These are phyloP conservation scores for Cheilosia vulpina DNA, from an alignment of 2,888 invertebrate species.

Conservation along the genomic window DNA sequence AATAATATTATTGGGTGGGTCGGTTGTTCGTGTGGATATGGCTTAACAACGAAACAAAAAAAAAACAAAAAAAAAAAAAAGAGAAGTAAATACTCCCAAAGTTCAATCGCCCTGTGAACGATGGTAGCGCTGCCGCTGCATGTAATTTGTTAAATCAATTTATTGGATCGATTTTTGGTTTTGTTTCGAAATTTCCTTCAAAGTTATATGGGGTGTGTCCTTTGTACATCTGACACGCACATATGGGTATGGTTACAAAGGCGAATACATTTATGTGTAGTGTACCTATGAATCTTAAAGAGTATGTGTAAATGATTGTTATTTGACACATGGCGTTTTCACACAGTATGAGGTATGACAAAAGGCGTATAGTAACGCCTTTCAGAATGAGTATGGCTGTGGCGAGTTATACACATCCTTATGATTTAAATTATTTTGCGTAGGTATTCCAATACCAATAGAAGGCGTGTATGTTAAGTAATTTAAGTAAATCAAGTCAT, in stretches of 20 bases:
- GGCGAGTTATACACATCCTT: too few species aligned
- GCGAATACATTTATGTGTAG: neutral
- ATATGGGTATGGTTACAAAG: neutral
- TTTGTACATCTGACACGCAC: constrained; percentile 17
- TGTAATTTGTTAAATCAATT: constrained; percentile 69
- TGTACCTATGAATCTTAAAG: constrained; percentile 1
- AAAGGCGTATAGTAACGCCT: neutral
- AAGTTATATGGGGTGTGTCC: constrained; percentile 31
- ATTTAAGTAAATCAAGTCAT: too few species aligned
- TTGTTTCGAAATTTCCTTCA: constrained; percentile 31
- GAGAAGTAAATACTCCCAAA: constrained; percentile 21
- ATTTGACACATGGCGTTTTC: constrained; percentile 36
- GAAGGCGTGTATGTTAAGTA: too few species aligned
- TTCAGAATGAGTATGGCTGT: too few species aligned
- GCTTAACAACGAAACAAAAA: neutral
- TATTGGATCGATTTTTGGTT: constrained; percentile 51
- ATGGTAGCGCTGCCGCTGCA: constrained; percentile 6
- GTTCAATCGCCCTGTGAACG: constrained; percentile 57
- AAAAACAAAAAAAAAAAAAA: neutral
- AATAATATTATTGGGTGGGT: constrained; percentile 52
- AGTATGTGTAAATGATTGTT: constrained; percentile 26
- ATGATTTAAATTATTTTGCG: too few species aligned
- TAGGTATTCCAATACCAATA: too few species aligned
- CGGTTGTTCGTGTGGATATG: neutral
- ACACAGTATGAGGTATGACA: constrained; percentile 12